Evolutionary conservation across 2,797 vertebrate genomes (phyloP).

Genomic region (Sus cebifrons): DNA sequence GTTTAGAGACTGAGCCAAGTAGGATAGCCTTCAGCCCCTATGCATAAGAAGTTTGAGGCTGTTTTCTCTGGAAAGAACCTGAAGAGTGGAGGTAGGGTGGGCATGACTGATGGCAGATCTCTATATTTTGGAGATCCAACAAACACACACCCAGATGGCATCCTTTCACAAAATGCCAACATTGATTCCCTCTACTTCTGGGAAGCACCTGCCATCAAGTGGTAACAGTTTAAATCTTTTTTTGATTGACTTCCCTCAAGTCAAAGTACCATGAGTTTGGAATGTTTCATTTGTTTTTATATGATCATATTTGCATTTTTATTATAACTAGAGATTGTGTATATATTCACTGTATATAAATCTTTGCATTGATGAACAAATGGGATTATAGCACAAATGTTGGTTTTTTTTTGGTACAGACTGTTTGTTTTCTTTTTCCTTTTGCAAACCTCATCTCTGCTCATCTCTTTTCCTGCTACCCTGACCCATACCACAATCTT

Average conservation of each 20-base stretch:
- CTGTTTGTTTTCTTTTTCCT: neutral
- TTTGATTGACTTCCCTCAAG: neutral
- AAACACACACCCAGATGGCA: neutral
- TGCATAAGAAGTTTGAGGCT: neutral
- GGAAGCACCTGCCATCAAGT: neutral
- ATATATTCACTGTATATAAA: neutral
- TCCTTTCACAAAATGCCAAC: neutral
- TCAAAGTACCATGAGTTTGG: neutral
- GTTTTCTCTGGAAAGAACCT: neutral
- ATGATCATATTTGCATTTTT: neutral
- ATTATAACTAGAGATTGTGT: conserved; percentile 48
- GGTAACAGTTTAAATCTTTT: neutral
- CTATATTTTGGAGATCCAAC: neutral
- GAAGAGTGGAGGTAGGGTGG: neutral
- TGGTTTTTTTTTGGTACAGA: neutral
- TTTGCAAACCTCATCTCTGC: neutral
- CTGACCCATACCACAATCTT: neutral
- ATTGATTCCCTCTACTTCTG: neutral
- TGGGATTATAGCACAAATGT: neutral
- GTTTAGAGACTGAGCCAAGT: neutral
- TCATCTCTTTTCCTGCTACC: neutral
- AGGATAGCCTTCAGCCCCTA: neutral
- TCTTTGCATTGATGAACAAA: conserved; percentile 50
- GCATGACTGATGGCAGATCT: neutral
- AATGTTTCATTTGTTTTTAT: conserved; percentile 6